These are phyloP conservation scores for Aldrovandia affinis DNA, from an alignment of 2,797 vertebrate species.

Conservation along the genomic window DNA sequence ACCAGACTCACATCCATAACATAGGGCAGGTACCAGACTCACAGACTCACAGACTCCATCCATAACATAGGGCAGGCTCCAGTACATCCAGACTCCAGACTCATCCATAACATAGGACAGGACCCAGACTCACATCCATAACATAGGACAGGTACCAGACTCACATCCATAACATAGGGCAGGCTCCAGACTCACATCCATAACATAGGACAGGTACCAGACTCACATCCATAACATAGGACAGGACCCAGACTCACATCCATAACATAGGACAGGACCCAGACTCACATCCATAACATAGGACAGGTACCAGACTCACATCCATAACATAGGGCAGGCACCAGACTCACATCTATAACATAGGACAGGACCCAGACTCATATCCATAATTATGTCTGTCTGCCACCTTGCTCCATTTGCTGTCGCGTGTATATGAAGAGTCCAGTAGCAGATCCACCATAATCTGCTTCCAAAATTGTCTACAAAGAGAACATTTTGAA, in stretches of 20 bases:
- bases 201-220: too few species aligned
- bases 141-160: not conserved
- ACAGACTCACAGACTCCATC: too few species aligned
- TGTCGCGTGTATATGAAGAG: slow-evolving; percentile 4
- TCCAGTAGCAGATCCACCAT: not conserved
- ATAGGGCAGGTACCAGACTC: not conserved
- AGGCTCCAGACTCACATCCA: not conserved
- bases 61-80: not conserved
- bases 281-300: too few species aligned
- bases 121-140: not conserved
- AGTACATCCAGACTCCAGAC: too few species aligned
- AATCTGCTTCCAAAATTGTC: not conserved
- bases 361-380: not conserved
- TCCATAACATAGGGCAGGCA: too few species aligned
- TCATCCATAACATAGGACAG: not conserved
- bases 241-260: too few species aligned
- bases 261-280: too few species aligned
- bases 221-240: not conserved
- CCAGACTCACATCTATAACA: not conserved
- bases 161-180: not conserved
- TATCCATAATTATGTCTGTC: not conserved
- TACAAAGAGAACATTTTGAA: not conserved
- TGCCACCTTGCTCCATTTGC: not conserved
- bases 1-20: not conserved
- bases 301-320: too few species aligned